Base-by-base conservation (phyloP, 2,113 vertebrate genomes). In the Progne subis region DNA sequence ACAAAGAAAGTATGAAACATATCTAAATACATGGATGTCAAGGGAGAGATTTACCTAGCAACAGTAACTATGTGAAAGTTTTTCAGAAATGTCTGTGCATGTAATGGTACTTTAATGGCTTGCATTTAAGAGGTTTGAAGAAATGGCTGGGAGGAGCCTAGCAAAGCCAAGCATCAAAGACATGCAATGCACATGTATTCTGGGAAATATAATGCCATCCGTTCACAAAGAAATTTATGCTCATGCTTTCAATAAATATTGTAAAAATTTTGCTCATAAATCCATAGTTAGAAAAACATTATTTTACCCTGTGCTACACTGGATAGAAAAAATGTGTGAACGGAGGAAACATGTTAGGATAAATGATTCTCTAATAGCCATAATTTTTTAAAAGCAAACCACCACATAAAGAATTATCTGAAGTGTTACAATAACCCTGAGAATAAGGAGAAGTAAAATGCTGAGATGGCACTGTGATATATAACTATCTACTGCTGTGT, bases 11-110 rank as follows among this genome's bases (percentile, higher is more conserved):
- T 31, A 67, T 90, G 80, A 86, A 95, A 71, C 49, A 46, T 88
- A 90, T 60, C 85, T 92, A 93, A 94, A 96, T 68, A 83, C 56
- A 64, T 34, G 72, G 68, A 80, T 92, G 82, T 69, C 88, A 83
- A 94, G 94, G 92, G 88, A 97, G 20, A 78, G 93, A 96, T 96
- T 93, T 95, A 96, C 95, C 72, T 96, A 96, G 96, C 94, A 97
- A 97, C 96, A 83, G 95, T 97, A 95, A 90, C 95, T 88, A 96
- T 65, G 94, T 56, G 79, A 68, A 96, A 93, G 88, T 93, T 95
- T 91, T 93, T 74, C 56, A 86, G 76, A 86, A 93, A 92, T 71
- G 9, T 56, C 79, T 83, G 68, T 90, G 68, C 46, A 28, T 88
- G 50, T 74, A 72, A 68, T 46, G 21, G 57, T 76, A 72, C 53